Conservation (phyloP, 23 tunicate species). For the Pegea sp. region DNA sequence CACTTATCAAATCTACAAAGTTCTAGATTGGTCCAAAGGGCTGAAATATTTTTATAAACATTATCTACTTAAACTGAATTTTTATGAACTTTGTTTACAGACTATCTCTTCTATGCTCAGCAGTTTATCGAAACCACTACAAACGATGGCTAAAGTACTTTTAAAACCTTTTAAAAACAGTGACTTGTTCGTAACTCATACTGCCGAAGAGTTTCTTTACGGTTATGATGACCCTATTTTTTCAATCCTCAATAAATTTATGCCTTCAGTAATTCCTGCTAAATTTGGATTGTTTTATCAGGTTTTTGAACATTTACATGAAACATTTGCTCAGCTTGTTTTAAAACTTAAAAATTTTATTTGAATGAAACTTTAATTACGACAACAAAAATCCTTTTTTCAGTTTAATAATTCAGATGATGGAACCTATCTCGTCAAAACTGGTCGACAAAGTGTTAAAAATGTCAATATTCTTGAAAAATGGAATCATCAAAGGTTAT, state of each 20-base stretch:
- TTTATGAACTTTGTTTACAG: not conserved
- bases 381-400: no score
- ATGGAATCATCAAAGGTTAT: conserved; percentile 27
- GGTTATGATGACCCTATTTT: conserved; percentile 58
- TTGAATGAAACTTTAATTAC: no score
- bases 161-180: conserved; percentile 6
- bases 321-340: no score
- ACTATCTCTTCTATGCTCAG: no score
- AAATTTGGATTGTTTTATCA: conserved; percentile 58
- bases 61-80: not conserved
- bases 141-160: not conserved
- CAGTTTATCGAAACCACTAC: not conserved
- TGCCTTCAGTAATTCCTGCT: conserved; percentile 8
- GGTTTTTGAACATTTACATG: not conserved
- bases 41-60: no score
- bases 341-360: no score
- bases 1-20: no score
- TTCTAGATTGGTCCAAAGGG: no score
- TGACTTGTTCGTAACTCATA: conserved; percentile 26
- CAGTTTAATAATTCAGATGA: conserved; percentile 74
- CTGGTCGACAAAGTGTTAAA: conserved; percentile 30
- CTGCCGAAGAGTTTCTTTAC: conserved; percentile 51
- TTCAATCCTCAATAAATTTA: conserved; percentile 6
- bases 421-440: conserved; percentile 49
- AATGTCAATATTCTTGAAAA: conserved; percentile 24